phyloP scores from a whole-genome alignment of 2,888 invertebrate genomes.

The Bibio marci region DNA sequence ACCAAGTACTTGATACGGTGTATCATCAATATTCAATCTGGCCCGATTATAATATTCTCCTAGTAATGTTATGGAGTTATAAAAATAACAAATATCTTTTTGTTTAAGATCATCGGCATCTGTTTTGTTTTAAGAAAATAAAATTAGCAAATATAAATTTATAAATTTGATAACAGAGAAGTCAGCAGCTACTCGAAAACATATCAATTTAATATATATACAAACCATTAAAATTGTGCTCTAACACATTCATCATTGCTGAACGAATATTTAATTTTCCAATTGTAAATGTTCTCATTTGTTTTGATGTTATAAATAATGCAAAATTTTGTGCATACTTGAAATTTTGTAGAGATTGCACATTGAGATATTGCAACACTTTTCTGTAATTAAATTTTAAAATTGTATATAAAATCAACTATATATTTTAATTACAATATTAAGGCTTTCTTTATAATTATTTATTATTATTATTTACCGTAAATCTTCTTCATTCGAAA shows the following conservation, averaged over 20 bases:
- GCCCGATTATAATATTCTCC: slow-evolving; percentile 29
- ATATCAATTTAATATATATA: background rate
- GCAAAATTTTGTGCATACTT: slow-evolving; percentile 28
- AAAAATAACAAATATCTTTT: slow-evolving; percentile 23
- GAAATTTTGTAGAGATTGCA: slow-evolving; percentile 20
- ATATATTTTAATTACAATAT: background rate
- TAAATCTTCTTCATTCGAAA: slow-evolving; percentile 23
- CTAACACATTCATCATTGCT: slow-evolving; percentile 25
- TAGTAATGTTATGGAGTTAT: slow-evolving; percentile 27
- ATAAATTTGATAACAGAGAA: background rate
- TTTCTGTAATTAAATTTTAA: slow-evolving; percentile 17
- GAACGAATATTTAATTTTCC: slow-evolving; percentile 26
- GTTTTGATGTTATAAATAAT: slow-evolving; percentile 25
- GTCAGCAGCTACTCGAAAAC: too few relatives aligned
- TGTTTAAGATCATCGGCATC: slow-evolving; percentile 20
- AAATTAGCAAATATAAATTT: background rate
- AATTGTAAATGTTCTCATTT: slow-evolving; percentile 25
- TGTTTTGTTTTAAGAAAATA: background rate
- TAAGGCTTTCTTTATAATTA: background rate
- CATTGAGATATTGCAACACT: slow-evolving; percentile 28
- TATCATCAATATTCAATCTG: slow-evolving; percentile 21
- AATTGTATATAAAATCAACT: slow-evolving; percentile 1
- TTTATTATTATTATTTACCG: slow-evolving; percentile 24
- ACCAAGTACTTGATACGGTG: slow-evolving; percentile 25
- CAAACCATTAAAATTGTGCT: slow-evolving; percentile 22